Evolutionary conservation across 2,797 vertebrate species (phyloP).

Genomic region (Melanotaenia boesemani): DNA sequence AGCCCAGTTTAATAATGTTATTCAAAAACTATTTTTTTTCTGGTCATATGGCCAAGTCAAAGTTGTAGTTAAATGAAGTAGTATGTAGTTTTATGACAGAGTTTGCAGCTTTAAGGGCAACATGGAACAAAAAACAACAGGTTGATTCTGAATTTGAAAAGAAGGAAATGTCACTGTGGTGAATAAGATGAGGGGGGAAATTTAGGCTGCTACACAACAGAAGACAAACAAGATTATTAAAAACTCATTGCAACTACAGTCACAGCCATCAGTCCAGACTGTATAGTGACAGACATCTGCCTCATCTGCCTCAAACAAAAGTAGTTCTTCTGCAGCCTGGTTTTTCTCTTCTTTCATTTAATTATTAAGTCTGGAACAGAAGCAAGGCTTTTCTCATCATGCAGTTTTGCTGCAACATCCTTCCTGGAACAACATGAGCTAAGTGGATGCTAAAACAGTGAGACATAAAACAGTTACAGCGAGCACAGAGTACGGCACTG

Average conservation of each 20-base stretch:
- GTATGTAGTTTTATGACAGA: too few relatives aligned
- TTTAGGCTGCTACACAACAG: neutral
- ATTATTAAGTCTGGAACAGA: slow-evolving; percentile 18
- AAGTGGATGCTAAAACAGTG: slow-evolving; percentile 14
- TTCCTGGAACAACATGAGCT: slow-evolving; percentile 26
- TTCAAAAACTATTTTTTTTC: too few relatives aligned
- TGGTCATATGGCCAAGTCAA: too few relatives aligned
- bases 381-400: slow-evolving; percentile 25
- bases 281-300: neutral
- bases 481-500: neutral
- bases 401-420: slow-evolving; percentile 26
- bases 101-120: too few relatives aligned
- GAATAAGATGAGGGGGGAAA: neutral
- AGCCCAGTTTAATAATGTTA: neutral
- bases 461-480: slow-evolving; percentile 32
- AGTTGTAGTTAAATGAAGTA: neutral
- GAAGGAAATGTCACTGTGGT: too few relatives aligned
- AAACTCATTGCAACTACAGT: neutral
- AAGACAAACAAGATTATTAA: neutral
- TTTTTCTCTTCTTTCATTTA: slow-evolving; percentile 6
- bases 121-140: neutral
- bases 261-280: neutral
- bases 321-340: neutral
- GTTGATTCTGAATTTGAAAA: neutral
- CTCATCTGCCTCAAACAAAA: neutral